phyloP scores from a whole-genome alignment of 1,140 invertebrate genomes.

The Bacillus rossius region DNA sequence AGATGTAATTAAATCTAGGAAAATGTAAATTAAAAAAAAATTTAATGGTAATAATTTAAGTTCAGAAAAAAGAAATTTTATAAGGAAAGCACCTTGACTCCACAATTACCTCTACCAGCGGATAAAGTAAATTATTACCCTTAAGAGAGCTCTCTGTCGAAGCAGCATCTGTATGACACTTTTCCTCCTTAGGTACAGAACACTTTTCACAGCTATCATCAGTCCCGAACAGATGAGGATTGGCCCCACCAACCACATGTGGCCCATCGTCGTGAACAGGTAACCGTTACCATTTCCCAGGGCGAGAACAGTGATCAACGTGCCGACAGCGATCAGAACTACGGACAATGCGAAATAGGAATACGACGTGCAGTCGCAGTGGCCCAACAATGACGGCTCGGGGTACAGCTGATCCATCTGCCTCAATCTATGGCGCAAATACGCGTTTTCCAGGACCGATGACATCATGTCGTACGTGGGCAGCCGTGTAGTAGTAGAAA shows the following conservation, averaged over 20 bases:
- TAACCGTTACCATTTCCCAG: conserved; percentile 38
- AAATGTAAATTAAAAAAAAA: no score
- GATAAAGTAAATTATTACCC: conserved; percentile 50
- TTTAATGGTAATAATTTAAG: no score
- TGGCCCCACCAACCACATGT: conserved; percentile 63
- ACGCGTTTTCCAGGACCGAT: conserved; percentile 54
- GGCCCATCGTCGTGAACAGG: conserved; percentile 30
- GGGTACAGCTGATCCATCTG: conserved; percentile 53
- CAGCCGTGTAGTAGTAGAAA: neutral
- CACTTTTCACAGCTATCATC: conserved; percentile 61
- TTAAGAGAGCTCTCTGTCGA: conserved; percentile 53
- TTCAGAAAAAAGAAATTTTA: no score
- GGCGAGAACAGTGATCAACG: conserved; percentile 56
- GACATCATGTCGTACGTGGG: conserved; percentile 41
- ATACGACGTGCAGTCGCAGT: conserved; percentile 60
- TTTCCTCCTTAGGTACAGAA: conserved; percentile 58
- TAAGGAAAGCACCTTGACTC: no score
- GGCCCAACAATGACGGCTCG: conserved; percentile 51
- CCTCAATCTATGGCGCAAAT: conserved; percentile 49
- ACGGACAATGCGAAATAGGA: conserved; percentile 57
- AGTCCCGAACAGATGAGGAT: conserved; percentile 62
- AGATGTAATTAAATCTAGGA: no score
- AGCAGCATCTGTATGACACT: conserved; percentile 59
- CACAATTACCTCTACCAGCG: no score
- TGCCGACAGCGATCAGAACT: conserved; percentile 56